Percentiles rank a stretch among this genome's conserved stretches.
Evolutionary conservation across 1,140 invertebrate genomes (phyloP).

Genomic region (Hesperophylax magnus): DNA sequence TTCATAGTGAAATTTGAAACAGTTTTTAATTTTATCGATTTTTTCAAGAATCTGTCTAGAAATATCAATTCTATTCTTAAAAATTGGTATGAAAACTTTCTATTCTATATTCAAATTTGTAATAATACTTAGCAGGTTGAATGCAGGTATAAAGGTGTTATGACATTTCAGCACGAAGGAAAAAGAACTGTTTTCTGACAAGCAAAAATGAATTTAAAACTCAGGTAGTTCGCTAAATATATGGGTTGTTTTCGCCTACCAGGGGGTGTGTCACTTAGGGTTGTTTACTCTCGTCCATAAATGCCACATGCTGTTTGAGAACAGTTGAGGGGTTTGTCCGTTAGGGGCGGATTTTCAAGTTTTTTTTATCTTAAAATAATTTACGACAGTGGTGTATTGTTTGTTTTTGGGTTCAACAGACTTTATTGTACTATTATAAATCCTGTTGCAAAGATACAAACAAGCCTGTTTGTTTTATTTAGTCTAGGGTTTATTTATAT

Average conservation of each 20-base stretch:
- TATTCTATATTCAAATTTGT: too few species aligned
- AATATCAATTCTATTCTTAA: too few species aligned
- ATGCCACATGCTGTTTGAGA: slow-evolving; percentile 17
- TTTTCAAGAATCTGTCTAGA: too few species aligned
- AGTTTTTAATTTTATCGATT: too few species aligned
- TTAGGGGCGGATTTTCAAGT: neutral
- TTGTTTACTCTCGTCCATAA: neutral
- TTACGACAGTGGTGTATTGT: slow-evolving; percentile 2
- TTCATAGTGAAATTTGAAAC: too few species aligned
- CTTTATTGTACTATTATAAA: neutral
- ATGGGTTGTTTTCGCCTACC: neutral
- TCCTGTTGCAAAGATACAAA: too few species aligned
- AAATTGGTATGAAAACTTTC: too few species aligned
- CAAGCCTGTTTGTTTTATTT: too few species aligned
- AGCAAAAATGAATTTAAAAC: neutral
- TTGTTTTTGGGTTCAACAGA: neutral
- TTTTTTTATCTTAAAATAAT: neutral
- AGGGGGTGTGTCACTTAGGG: neutral
- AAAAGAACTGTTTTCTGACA: neutral
- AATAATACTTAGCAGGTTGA: neutral
- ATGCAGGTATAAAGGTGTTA: neutral
- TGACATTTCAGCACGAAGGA: neutral
- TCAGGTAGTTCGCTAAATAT: neutral
- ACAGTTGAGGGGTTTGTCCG: slow-evolving; percentile 4
- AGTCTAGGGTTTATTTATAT: too few species aligned